Evolutionary conservation across 2,797 vertebrate species (phyloP).

Genomic region (Cheirogaleus major): DNA sequence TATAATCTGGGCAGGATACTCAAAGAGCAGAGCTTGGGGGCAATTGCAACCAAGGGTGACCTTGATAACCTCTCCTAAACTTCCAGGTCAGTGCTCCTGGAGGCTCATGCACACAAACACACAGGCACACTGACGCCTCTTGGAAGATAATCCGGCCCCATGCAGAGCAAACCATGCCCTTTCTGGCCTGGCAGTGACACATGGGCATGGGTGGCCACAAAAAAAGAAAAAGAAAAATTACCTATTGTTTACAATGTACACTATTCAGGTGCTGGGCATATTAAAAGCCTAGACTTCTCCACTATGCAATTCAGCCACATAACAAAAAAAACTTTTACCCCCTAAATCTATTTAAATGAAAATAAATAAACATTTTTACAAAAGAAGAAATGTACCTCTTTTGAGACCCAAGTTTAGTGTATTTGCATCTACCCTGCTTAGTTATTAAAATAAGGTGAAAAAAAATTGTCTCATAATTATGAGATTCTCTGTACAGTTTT

Average conservation of each 20-base stretch:
- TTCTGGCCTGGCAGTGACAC: background rate
- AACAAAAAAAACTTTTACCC: no score
- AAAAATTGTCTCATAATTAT: background rate
- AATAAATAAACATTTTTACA: no score
- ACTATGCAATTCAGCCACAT: no score
- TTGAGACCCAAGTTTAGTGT: background rate
- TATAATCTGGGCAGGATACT: background rate
- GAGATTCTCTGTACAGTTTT: background rate
- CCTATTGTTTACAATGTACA: no score
- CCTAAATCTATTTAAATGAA: no score
- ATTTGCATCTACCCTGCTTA: background rate
- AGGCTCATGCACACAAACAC: background rate
- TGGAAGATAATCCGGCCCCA: background rate
- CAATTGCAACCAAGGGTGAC: background rate
- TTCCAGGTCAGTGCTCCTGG: background rate
- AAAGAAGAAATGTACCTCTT: background rate
- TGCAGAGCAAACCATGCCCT: background rate
- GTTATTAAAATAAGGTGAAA: background rate
- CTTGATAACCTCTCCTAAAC: background rate
- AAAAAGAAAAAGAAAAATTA: no score
- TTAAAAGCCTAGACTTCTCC: no score
- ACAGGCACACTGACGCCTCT: background rate
- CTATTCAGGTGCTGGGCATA: no score
- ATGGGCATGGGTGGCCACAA: background rate
- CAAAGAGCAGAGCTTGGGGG: background rate